Evolutionary conservation across 2,888 invertebrate species (phyloP), one percentile per base, ranked within the genome.

Genomic region (Apotomis betuletana): DNA sequence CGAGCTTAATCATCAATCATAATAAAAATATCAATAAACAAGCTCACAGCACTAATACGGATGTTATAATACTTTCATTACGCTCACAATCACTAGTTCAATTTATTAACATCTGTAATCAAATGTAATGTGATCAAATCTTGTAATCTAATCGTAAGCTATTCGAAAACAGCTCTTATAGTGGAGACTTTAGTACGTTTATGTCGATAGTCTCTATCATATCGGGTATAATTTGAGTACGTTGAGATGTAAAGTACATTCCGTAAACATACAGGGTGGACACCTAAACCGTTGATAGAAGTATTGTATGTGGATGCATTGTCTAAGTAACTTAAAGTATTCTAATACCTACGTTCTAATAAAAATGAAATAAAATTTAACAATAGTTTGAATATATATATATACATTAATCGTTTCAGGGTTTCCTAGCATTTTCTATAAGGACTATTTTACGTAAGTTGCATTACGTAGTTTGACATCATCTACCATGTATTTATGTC

Each of bases 21-120:
- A 61, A 60, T 6, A 41, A 41, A 41, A 41, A 41, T 41, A 70
- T 67, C 70, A 70, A 70, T 70, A 51, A 59, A 59, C 38, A 67
- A 8, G 49, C 49, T 46, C 46, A 57, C 49, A 70, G 27, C 36
- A 55, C n/a, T 10, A 55, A 67, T 62, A 62, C 54, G 44, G 65
- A 49, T 36, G 61, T 51, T 38, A 27, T 62, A 62, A 71, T 52
- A 62, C 67, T 71, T 71, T 57, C 67, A 67, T 71, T 62, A 67
- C 71, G 67, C 51, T 67, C 71, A 49, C 62, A 51, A 70, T 67
- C 59, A 51, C 49, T 67, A 54, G 41, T 27, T 49, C 38, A 41
- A 67, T 62, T 61, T 51, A 62, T 67, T 51, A 67, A 70, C 70
- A 67, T 51, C 57, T 55, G 65, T 69, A 63, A 71, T 71, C 57